phyloP scores from a whole-genome alignment of 2,113 vertebrate genomes.

The Telmatochromis brichardi region DNA sequence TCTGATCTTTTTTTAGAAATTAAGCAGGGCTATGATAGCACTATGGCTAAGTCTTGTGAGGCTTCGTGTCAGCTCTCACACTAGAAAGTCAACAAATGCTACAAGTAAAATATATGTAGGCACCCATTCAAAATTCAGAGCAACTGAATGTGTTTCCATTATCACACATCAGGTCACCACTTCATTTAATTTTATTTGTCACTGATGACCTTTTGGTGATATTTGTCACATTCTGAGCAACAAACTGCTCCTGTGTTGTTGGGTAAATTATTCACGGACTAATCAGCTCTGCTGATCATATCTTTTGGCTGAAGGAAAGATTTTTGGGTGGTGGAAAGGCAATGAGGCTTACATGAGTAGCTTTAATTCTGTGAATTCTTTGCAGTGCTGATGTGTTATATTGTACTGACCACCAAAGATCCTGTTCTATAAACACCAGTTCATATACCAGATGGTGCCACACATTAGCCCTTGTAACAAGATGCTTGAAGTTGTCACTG shows the following conservation, averaged over 20 bases:
- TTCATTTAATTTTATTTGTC: not conserved
- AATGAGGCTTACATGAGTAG: not conserved
- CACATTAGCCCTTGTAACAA: not conserved
- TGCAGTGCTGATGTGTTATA: not conserved
- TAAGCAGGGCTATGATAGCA: not conserved
- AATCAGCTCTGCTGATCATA: not conserved
- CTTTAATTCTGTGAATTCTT: not conserved
- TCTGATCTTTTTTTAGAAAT: not conserved
- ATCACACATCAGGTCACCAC: not conserved
- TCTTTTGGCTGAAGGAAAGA: not conserved
- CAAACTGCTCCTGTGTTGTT: not conserved
- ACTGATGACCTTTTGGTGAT: not conserved
- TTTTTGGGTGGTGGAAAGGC: not conserved
- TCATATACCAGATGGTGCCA: not conserved
- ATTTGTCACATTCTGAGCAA: not conserved
- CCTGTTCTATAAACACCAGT: not conserved
- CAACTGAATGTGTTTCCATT: not conserved
- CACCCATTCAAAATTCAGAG: not conserved
- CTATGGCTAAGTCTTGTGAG: not conserved
- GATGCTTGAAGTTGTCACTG: not conserved
- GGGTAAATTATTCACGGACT: not conserved
- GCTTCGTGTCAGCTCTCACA: not conserved
- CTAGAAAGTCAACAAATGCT: not conserved
- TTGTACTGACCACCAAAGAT: not conserved
- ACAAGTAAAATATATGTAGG: not conserved